Evolutionary conservation across 30 jellyfish, hydroid and myxozoan genomes (phyloP), one percentile per base, ranked within the genome.

Genomic region (Cassiopea xamachana): DNA sequence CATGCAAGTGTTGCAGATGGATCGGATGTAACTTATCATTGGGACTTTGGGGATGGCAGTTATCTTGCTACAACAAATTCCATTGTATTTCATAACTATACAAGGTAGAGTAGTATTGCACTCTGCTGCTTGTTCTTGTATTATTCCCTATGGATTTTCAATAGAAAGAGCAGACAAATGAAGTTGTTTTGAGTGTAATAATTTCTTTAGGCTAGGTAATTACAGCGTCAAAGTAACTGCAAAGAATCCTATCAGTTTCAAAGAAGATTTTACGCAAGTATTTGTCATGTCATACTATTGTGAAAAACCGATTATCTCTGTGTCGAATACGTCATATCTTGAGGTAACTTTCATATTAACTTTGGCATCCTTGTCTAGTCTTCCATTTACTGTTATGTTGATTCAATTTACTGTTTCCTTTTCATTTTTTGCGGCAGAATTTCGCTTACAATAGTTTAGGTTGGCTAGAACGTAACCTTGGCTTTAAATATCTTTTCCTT

Each of bases 31-130:
- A 88, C 95, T 55, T 88, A 73, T 67, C 18, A 48, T 60, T 88
- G 95, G 95, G 90, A 88, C 48, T 88, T 88, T 45, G 95, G 95
- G 46, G 95, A 88, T 58, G 45, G 45, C 15, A 59, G 27, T 8
- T 14, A 17, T 1, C 79, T 79, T 5, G 44, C 61, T 60, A 69
- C 90, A 12, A 19, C 64, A 39, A 72, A 49, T 39, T 27, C 75
- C 15, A 88, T 81, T 14, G 74, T 88, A 10, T 72, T 67, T 7
- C 95, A 88, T 73, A 80, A n/a, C 12, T 88, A 64, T 60, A 48
- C 44, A 39, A 88, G 81, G 95, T 88, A 88, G 50, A 75, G n/a
- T 4, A 70, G 2, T 15, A 16, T 68, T 16, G 18, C 45, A 4
- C 68, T 17, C 64, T 55, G 12, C 27, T 13, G 44, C 19, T 60